A percentile compares a stretch with the other conserved stretches of the same genome.
Evolutionary conservation across 2,888 invertebrate species (phyloP).

Genomic region (Trichacis sp.): DNA sequence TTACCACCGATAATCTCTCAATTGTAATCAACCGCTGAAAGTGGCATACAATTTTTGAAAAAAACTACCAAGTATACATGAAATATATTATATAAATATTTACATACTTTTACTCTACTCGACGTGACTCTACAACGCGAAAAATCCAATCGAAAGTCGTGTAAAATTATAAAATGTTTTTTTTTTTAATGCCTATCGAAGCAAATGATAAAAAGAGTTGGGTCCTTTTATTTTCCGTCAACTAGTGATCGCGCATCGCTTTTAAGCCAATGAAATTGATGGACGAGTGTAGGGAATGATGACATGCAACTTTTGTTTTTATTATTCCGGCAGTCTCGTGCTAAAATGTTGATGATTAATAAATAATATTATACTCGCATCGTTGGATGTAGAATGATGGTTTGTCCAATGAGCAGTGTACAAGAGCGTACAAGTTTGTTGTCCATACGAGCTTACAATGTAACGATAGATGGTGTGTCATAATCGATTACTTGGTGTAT

Average conservation of each 20-base stretch:
- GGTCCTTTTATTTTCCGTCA: not conserved
- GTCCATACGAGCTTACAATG: not conserved
- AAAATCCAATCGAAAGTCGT: constrained; percentile 13
- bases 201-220: not conserved
- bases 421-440: too few species aligned
- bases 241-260: constrained; percentile 1
- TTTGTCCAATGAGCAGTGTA: too few species aligned
- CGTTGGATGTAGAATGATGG: too few species aligned
- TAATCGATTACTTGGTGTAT: not conserved
- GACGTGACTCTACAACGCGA: constrained; percentile 11
- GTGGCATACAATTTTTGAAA: constrained; percentile 15
- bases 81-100: constrained; percentile 11
- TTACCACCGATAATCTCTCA: constrained; percentile 17
- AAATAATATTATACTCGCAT: not conserved
- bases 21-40: constrained; percentile 11
- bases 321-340: too few species aligned
- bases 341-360: not conserved
- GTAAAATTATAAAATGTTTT: constrained; percentile 5
- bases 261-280: not conserved
- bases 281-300: not conserved
- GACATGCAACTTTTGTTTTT: too few species aligned
- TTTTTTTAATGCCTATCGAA: constrained; percentile 4
- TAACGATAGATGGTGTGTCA: not conserved
- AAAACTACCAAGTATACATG: constrained; percentile 12
- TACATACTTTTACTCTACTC: constrained; percentile 17